Percentiles rank a stretch among this genome's conserved stretches.
Conservation (phyloP, 2,797 vertebrate genomes). For the Neosalanx taihuensis region DNA sequence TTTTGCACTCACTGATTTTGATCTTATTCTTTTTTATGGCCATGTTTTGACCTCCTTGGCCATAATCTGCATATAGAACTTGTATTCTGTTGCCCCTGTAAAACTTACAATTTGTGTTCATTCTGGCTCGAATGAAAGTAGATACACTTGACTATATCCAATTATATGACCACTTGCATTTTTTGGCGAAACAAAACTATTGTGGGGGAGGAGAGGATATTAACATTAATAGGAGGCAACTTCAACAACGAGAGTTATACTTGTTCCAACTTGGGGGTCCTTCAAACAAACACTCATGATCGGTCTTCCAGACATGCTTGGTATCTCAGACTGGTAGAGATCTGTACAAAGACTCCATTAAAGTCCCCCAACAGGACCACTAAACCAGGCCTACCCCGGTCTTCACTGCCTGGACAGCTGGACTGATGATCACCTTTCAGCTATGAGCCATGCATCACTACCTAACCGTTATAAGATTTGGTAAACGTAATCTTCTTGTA, state of each 20-base stretch:
- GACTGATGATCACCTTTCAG: background rate
- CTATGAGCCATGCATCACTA: background rate
- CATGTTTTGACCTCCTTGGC: no score
- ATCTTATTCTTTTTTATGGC: no score
- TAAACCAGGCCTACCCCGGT: background rate
- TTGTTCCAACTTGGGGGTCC: no score
- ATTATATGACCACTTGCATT: background rate
- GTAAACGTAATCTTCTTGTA: background rate
- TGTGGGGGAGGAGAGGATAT: background rate
- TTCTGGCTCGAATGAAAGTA: background rate
- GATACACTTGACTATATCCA: background rate
- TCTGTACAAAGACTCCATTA: background rate
- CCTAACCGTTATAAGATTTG: background rate
- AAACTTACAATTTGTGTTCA: no score
- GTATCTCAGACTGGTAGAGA: background rate
- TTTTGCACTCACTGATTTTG: no score
- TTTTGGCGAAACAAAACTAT: background rate
- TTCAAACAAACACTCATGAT: no score
- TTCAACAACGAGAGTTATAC: no score
- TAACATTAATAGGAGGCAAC: background rate
- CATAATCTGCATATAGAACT: no score
- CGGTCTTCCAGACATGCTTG: background rate
- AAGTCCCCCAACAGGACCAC: background rate
- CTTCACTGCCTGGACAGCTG: background rate
- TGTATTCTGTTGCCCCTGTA: no score